Evolutionary conservation across 1,140 invertebrate genomes (phyloP).

Genomic region (Xylocopa sonorina): DNA sequence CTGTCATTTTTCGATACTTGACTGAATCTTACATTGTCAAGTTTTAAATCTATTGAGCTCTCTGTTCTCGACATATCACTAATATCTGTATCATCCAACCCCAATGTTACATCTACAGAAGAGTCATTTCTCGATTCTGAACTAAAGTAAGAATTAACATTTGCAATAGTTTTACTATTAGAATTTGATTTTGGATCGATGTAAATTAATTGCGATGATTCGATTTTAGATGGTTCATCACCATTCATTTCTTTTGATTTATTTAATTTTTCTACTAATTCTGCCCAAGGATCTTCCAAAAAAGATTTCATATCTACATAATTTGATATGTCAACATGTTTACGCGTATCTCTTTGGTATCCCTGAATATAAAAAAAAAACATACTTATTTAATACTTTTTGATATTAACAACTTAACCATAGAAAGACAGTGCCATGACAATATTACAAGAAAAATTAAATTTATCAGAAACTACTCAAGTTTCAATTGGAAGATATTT

Average conservation of each 20-base stretch:
- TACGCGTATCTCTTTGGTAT: slow-evolving; percentile 36
- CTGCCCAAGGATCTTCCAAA: slow-evolving; percentile 72
- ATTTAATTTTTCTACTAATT: slow-evolving; percentile 56
- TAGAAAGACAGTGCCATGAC: too few species aligned
- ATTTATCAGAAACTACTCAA: too few species aligned
- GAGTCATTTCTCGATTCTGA: slow-evolving; percentile 20
- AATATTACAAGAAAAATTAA: too few species aligned
- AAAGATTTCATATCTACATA: slow-evolving; percentile 67
- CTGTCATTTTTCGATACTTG: slow-evolving; percentile 35
- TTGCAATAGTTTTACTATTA: slow-evolving; percentile 22
- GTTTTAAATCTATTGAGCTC: slow-evolving; percentile 41
- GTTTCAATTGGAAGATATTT: too few species aligned
- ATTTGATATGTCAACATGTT: slow-evolving; percentile 52
- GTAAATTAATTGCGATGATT: slow-evolving; percentile 6
- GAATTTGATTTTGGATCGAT: background rate
- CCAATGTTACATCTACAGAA: slow-evolving; percentile 31
- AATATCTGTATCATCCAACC: slow-evolving; percentile 33
- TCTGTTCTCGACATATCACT: slow-evolving; percentile 15
- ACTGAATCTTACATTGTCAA: slow-evolving; percentile 21
- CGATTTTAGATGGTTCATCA: background rate
- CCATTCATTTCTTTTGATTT: background rate
- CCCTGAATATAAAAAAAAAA: slow-evolving; percentile 53
- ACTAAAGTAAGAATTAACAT: slow-evolving; percentile 16
- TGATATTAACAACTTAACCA: background rate
- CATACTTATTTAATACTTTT: background rate